Base-by-base conservation (phyloP, 1,140 invertebrate species). In the Pogonognathellus flavescens region DNA sequence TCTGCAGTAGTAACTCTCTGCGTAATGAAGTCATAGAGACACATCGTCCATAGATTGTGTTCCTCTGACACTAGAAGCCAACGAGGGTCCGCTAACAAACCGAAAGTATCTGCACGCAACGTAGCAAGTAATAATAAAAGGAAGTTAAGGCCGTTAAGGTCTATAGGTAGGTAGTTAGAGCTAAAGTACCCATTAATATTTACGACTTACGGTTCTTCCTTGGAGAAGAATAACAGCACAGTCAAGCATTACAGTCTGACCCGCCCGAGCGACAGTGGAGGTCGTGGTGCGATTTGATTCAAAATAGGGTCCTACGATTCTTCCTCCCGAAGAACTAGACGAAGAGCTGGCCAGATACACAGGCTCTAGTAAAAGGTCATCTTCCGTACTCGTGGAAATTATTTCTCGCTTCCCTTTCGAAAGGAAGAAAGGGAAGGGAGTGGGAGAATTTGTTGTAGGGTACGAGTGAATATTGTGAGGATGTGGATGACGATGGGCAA, bases 281-380 rank as follows among this genome's bases (percentile, higher is more conserved):
- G 91, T 89, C 20, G 91, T 90, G 52, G 91, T 91, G 6, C 91
- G 90, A 52, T 93, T 93, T 85, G 95, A 94, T 89, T 95, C 94
- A 90, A 95, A 96, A 90, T 95, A 95, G 1, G 95, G 95, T 1
- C 95, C 94, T 90, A 94, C 95, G 80, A 91, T 91, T 7, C 92
- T 90, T 49, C 49, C 76, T 22, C 50, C 50, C 7, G 80, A 81
- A 59, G 80, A 81, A 76, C 70, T 76, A 31, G 70, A 76, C 53
- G 91, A 89, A 59, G 90, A 90, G 20, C 87, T 86, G 72, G 89
- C 72, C 49, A 89, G 80, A 16, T 76, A 85, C 52, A 88, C n/a
- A 49, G 87, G 85, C 31, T 86, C 82, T 14, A 87, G 66, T 20
- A 86, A 72, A 49, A 53, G 62, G 62, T 83, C 85, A 76, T 76